A percentile compares a stretch with the other conserved stretches of the same genome.
Evolutionary conservation across 2,113 vertebrate species (phyloP).

Genomic region (Nymphicus hollandicus): DNA sequence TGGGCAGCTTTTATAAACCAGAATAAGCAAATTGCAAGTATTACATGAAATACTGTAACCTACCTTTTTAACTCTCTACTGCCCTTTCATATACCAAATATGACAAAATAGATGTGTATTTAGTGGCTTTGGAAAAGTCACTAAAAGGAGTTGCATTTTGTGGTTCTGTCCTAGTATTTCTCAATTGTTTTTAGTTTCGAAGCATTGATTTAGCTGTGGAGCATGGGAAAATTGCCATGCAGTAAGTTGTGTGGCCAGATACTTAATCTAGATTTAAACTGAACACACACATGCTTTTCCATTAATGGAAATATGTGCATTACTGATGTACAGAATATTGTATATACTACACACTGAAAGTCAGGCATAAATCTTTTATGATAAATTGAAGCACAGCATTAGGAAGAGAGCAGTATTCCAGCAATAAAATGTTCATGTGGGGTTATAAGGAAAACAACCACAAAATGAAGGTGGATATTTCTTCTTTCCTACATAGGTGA

Average conservation of each 20-base stretch:
- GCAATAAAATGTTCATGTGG: background rate
- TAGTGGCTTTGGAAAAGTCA: background rate
- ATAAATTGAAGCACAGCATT: background rate
- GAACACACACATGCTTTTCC: background rate
- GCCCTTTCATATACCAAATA: background rate
- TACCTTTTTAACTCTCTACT: background rate
- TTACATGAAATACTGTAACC: background rate
- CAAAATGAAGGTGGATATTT: background rate
- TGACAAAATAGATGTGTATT: rapidly evolving
- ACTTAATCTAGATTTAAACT: background rate
- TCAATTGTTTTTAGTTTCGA: background rate
- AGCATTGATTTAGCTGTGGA: background rate
- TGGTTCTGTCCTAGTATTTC: background rate
- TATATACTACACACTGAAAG: background rate
- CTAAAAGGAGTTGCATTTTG: background rate
- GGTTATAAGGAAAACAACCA: background rate
- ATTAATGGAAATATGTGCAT: background rate
- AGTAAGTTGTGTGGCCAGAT: background rate
- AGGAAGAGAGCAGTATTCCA: background rate
- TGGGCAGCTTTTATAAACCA: background rate
- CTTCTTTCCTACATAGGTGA: background rate
- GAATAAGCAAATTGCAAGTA: background rate
- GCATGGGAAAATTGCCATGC: background rate
- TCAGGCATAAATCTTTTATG: background rate
- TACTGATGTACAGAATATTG: background rate